Evolutionary conservation across 2,113 vertebrate genomes (phyloP), one percentile per base, ranked within the genome.

Genomic region (Myotis brandtii): DNA sequence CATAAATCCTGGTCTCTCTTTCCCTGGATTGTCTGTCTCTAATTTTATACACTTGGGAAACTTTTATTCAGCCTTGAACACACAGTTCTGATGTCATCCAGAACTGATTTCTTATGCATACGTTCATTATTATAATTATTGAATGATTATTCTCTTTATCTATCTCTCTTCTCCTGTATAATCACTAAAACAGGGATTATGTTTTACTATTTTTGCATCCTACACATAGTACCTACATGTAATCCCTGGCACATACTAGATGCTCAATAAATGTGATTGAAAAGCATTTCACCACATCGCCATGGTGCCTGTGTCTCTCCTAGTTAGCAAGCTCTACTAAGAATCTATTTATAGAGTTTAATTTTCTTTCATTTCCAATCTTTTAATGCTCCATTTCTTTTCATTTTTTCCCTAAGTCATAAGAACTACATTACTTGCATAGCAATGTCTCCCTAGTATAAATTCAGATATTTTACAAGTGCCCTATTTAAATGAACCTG

Each of bases 281-380:
- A 59, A 70, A 77, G 2, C 14, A 56, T 79, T 92, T 86, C 21
- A 11, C 12, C 25, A 56, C 9, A 17, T 69, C 23, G 67, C 17
- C 32, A 30, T 73, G 27, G n/a, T 93, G 27, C 21, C 62, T 3
- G 2, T 73, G 43, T 90, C 13, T 59, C 17, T 62, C 23, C 18
- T 37, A 3, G 25, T 14, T 69, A 48, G 21, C 17, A 67, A 92
- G 17, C 23, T 76, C 18, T n/a, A 69, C 6, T 64, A 90, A 76
- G 2, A 50, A 25, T 48, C 12, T 77, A 12, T 10, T 48, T 79
- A 84, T 66, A 48, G 11, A 37, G 77, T 86, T 81, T 76, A 37
- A 27, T 88, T 93, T 92, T 80, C 34, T 83, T 93, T 95, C 8
- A 80, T 54, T 86, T 93, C 4, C 25, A 86, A 9, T 94, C 2